Evolutionary conservation across 2,888 invertebrate species (phyloP), one percentile per base, ranked within the genome.

Genomic region (Dicranocentrus wangi): DNA sequence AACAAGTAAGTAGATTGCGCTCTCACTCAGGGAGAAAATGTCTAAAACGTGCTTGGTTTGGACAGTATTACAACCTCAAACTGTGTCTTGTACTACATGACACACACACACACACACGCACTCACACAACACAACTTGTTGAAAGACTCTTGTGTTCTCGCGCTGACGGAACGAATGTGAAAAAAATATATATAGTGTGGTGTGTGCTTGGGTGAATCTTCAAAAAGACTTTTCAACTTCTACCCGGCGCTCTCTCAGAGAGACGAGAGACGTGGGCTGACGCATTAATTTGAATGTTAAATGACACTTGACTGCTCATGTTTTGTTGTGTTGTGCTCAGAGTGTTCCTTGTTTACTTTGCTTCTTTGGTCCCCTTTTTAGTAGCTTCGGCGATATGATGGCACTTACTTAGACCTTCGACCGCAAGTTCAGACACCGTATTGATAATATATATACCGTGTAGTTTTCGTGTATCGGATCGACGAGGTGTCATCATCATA

Each of bases 251-350:
- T 8, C 39, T 39, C 39, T 13, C 5, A 39, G 55, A 21, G 42
- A 55, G 25, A 23, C 27, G 51, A 55, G 21, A 17, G 70, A 72
- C 28, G 72, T 72, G 61, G 72, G 72, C 61, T 61, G 61, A 61
- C 28, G 73, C 73, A 73, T 73, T 73, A 73, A 73, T 73, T 73
- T 73, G 73, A 73, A 73, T 73, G 55, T 23, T 65, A 73, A 73
- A 65, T 55, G 73, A 73, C 63, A 73, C 73, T 73, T 65, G 73
- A 65, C 65, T 73, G 53, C 55, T 51, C 73, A 55, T 53, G 63
- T 73, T 72, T 17, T 68, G 32, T 23, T 53, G 32, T 43, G 27
- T 39, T 19, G n/a, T n/a, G n/a, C 39, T 1, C 5, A 51, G 58
- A 58, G 68, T 53, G 15, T 39, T 39, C 25, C 27, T 7, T 61